phyloP scores from a whole-genome alignment of 2,113 vertebrate species.

The Cryptoleucopteryx plumbea region DNA sequence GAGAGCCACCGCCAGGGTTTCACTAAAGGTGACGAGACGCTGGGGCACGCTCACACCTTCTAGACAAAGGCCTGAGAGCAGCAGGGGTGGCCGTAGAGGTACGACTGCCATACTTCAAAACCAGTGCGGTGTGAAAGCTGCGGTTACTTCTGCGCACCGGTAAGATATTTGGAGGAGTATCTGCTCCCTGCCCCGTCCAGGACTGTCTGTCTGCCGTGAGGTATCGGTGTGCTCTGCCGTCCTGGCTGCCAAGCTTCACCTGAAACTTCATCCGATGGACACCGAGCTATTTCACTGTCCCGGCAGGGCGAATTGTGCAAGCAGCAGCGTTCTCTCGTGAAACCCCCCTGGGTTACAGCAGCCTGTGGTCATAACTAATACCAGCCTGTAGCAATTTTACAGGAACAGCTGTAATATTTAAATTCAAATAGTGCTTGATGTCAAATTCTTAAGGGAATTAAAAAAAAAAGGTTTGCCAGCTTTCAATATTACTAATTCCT shows the following conservation, averaged over 20 bases:
- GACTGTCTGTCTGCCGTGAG: neutral
- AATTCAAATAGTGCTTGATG: neutral
- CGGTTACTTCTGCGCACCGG: accelerated
- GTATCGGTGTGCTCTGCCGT: neutral
- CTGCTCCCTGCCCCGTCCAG: neutral
- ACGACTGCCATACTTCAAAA: neutral
- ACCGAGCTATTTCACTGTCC: neutral
- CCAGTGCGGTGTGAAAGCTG: neutral
- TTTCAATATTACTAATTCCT: neutral
- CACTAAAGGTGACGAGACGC: neutral
- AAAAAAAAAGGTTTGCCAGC: neutral
- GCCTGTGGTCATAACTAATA: neutral
- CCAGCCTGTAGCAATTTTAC: neutral
- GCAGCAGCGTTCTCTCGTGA: neutral
- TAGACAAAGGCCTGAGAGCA: neutral
- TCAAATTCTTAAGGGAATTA: neutral
- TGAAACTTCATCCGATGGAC: neutral
- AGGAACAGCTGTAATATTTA: neutral
- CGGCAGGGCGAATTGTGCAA: neutral
- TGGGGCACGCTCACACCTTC: neutral
- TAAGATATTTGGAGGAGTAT: neutral
- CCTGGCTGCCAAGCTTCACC: neutral
- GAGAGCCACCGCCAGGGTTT: neutral
- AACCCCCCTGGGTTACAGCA: neutral
- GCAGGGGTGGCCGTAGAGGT: neutral